Evolutionary conservation across 1,140 invertebrate genomes (phyloP), one percentile per base, ranked within the genome.

Genomic region (Solenopsis fugax): DNA sequence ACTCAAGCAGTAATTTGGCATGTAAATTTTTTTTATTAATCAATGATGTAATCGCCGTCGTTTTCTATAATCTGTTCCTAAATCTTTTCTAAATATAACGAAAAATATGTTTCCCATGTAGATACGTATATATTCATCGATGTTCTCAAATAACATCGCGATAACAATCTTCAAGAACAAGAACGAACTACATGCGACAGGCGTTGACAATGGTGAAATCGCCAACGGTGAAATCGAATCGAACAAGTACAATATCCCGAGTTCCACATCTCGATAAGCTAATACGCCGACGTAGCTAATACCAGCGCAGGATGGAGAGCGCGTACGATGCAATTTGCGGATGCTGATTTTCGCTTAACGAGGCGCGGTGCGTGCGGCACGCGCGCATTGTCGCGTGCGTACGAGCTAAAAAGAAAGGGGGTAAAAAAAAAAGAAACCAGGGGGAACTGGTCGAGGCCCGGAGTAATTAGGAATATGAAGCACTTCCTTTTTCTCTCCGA

Each of bases 321-420:
- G 18, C 56, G 24, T 12, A 56, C 88, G 77, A 87, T 72, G 65
- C 86, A 90, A 90, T 85, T 89, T 88, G 67, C 71, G 58, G 41
- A 50, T 41, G 71, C 75, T 89, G 75, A 86, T 89, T 89, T 89
- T 82, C 41, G 50, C 84, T 85, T 89, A 89, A 89, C 75, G 64
- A 88, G 76, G 76, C 62, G 45, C 37, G 78, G 54, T 88, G 78
- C 78, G 78, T 86, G 89, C 69, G 72, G 80, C 89, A 87, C 89
- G 88, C 86, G 90, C 81, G 85, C 85, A 56, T 72, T 71, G 82
- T 89, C 91, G 91, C 90, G 91, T 91, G 90, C 86, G 69, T 72
- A 56, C 18, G 12, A 71, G 16, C 9, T 16, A 21, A 78, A 41
- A 13, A 58, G 18, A 80, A 62, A 48, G 45, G 45, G 41, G 45